Evolutionary conservation across 2,113 vertebrate genomes (phyloP).

Genomic region (Odocoileus virginianus): DNA sequence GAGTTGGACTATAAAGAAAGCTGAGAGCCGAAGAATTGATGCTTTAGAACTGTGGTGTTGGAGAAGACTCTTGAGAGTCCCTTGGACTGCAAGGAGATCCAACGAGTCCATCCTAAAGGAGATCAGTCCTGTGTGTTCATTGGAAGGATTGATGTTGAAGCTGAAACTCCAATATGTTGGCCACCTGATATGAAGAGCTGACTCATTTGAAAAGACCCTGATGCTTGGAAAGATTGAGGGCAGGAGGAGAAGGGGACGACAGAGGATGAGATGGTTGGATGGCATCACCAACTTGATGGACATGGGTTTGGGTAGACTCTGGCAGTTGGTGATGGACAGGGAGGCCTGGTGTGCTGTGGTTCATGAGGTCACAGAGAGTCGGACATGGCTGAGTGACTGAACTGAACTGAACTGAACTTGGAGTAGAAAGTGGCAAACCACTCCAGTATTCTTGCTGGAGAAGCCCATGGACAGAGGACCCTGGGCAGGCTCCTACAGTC

Average conservation of each 20-base stretch:
- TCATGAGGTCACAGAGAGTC: neutral
- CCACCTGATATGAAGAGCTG: neutral
- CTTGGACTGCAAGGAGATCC: neutral
- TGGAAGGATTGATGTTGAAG: neutral
- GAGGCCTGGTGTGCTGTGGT: neutral
- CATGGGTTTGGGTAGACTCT: neutral
- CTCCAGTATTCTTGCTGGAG: neutral
- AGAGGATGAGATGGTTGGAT: neutral
- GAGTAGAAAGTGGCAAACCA: neutral
- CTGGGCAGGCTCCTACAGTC: neutral
- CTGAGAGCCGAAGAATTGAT: fast-evolving
- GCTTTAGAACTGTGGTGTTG: neutral
- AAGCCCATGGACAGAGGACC: neutral
- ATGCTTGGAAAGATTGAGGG: neutral
- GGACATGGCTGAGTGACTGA: neutral
- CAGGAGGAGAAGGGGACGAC: fast-evolving
- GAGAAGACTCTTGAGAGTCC: neutral
- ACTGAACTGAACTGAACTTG: neutral
- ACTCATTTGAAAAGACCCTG: neutral
- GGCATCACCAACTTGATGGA: neutral
- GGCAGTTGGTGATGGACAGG: neutral
- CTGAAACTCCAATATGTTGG: neutral
- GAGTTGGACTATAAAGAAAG: neutral
- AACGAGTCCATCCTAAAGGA: neutral
- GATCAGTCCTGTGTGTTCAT: neutral